Base-by-base conservation (phyloP, 2,888 invertebrate genomes). In the Lypha dubia region DNA sequence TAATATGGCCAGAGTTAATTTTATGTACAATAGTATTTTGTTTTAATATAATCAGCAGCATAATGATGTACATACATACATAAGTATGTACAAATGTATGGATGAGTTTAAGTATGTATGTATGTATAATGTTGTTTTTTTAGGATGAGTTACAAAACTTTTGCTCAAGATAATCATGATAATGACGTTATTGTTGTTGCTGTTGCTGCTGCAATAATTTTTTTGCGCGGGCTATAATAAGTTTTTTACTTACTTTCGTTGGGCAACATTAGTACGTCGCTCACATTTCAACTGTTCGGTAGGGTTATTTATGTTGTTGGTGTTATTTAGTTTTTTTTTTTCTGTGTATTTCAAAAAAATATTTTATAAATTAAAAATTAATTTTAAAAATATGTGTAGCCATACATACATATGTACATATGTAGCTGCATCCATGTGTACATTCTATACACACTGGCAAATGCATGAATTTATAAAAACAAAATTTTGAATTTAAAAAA, bases 231-330 rank as follows among this genome's bases (percentile, higher is more conserved):
- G 82, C 82, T 82, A 82, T 79, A 75, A 79, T 73, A 80, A 73
- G 71, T 83, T 85, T 85, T 85, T 83, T 83, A 76, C 79, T 76
- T 83, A 79, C 74, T 82, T 79, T 77, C 82, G 67, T 81, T 81
- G 56, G 68, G 53, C 62, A 70, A 76, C 46, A 77, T 84, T 85
- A 89, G 89, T 89, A 89, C 88, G 88, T 88, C 88, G 89, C 88
- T 89, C 88, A 89, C 89, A 89, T 89, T 89, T 89, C 89, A 89
- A 88, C 89, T 89, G 89, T 89, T 89, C 89, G 89, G 89, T 87
- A 89, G 89, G 89, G 89, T 88, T 88, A 86, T 83, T 79, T 65
- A 60, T 82, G 70, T 75, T 77, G 71, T 83, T 71, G 41, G 56
- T 77, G 84, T 73, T 63, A 49, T 44, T 49, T 60, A 17, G n/a